Evolutionary conservation across 2,113 vertebrate species (phyloP).

Genomic region (Sclerurus mexicanus): DNA sequence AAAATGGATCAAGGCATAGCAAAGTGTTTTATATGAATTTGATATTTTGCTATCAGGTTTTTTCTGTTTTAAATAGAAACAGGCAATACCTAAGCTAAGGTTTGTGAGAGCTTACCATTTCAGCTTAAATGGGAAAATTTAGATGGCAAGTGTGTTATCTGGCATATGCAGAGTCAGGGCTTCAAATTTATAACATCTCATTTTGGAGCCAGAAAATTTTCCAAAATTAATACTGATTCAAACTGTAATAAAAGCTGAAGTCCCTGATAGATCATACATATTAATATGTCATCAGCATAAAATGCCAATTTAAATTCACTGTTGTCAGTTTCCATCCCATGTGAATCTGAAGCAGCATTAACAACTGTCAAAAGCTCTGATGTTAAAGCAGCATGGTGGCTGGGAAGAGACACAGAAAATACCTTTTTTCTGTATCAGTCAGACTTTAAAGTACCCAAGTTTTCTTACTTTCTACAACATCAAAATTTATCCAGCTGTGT

Average conservation of each 20-base stretch:
- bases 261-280: not conserved
- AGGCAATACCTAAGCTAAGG: not conserved
- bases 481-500: not conserved
- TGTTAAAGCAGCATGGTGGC: not conserved
- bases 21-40: not conserved
- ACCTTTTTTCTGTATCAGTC: not conserved
- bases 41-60: not conserved
- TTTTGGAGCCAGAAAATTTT: constrained; percentile 14
- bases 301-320: constrained; percentile 12
- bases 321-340: not conserved
- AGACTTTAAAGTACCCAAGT: not conserved
- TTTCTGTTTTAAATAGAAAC: not conserved
- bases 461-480: not conserved
- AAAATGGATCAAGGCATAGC: not conserved
- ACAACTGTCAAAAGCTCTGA: not conserved
- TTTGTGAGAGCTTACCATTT: not conserved
- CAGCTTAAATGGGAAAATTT: not conserved
- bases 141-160: not conserved
- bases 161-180: not conserved
- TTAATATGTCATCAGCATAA: constrained; percentile 4
- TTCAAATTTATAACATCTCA: constrained; percentile 4
- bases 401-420: not conserved
- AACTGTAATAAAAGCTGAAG: constrained; percentile 10
- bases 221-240: constrained; percentile 17
- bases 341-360: constrained; percentile 1